A percentile compares a stretch with the other conserved stretches of the same genome.
phyloP scores from a whole-genome alignment of 2,797 vertebrate species.

The Euphonia xanthogaster region DNA sequence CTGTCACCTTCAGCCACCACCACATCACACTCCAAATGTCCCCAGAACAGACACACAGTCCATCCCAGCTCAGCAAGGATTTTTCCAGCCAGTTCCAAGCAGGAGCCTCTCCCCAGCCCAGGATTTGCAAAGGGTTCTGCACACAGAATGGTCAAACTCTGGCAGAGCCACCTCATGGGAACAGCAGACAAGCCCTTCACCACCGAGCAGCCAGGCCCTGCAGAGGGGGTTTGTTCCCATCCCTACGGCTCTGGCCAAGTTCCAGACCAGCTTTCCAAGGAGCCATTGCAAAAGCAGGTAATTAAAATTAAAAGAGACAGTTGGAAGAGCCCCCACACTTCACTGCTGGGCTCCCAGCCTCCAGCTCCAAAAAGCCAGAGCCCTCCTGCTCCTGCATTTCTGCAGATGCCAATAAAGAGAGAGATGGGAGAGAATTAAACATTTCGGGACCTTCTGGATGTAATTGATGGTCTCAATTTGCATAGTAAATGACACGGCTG shows the following conservation, averaged over 20 bases:
- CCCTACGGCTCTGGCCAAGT: not conserved
- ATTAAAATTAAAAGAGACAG: conserved; percentile 34
- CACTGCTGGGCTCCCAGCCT: not conserved
- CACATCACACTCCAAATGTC: not conserved
- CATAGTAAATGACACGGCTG: conserved; percentile 63
- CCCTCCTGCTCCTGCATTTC: not conserved
- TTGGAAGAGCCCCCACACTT: not conserved
- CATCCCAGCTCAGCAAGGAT: accelerated
- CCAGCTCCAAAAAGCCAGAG: not conserved
- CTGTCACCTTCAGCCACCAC: not conserved
- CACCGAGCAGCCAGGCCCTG: not conserved
- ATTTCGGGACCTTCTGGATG: conserved; percentile 23
- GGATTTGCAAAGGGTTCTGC: not conserved
- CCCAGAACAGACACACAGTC: accelerated
- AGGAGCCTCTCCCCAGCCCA: not conserved
- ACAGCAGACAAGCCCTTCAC: not conserved
- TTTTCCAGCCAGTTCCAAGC: not conserved
- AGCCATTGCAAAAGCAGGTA: not conserved
- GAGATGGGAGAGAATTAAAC: conserved; percentile 46
- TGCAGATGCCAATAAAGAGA: conserved; percentile 28
- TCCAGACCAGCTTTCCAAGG: not conserved
- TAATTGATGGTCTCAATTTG: conserved; percentile 66
- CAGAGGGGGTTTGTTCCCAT: not conserved
- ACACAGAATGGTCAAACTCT: accelerated
- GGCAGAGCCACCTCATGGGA: not conserved